Percentiles rank a stretch among this genome's conserved stretches.
These are phyloP conservation scores for Eolophus roseicapilla DNA, from an alignment of 2,113 vertebrate species.

Conservation along the genomic window DNA sequence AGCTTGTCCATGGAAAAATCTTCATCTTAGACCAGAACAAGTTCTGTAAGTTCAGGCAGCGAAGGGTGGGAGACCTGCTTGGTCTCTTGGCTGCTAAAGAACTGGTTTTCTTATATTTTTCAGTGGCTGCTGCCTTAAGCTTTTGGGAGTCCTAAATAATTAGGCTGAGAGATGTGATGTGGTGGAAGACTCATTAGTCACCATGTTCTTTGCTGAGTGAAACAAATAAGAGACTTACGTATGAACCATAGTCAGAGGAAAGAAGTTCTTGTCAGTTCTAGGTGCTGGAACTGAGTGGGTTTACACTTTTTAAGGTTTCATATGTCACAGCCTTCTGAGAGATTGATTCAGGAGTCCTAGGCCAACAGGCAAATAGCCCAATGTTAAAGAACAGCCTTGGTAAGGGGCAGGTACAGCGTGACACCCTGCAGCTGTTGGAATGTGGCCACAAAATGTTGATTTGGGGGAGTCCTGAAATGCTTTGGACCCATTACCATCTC, in stretches of 20 bases:
- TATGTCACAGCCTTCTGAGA: background rate
- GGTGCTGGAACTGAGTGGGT: background rate
- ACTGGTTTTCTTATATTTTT: background rate
- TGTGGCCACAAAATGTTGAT: background rate
- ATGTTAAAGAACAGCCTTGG: background rate
- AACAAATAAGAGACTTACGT: background rate
- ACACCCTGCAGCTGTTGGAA: background rate
- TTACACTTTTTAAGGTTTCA: background rate
- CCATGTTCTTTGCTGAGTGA: background rate
- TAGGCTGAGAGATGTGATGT: background rate
- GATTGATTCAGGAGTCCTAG: background rate
- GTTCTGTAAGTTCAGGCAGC: background rate
- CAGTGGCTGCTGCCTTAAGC: background rate
- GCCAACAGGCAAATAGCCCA: background rate
- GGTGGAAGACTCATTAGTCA: background rate
- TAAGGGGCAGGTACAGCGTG: background rate
- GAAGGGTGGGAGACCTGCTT: background rate
- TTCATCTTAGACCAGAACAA: background rate
- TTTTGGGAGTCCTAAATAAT: background rate
- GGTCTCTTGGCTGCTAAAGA: background rate
- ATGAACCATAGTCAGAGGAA: background rate
- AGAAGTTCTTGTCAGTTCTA: background rate
- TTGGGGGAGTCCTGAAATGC: background rate
- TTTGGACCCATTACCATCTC: background rate
- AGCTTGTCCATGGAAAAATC: background rate